Evolutionary conservation across 2,888 invertebrate genomes (phyloP), one percentile per base, ranked within the genome.

Genomic region (Agelastica alni): DNA sequence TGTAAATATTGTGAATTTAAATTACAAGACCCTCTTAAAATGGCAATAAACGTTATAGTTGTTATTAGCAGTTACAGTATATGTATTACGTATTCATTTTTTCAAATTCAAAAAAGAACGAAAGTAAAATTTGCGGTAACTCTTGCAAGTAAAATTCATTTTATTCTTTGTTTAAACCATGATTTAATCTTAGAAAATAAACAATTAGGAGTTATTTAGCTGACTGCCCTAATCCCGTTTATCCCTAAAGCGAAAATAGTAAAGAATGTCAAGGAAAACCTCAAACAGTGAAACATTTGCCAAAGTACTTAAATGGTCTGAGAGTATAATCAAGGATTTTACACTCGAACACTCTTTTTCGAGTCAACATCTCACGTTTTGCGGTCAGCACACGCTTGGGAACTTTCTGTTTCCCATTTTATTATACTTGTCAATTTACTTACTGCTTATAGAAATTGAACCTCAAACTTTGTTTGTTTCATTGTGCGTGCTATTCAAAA

Each of bases 331-430:
- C 65, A 67, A 62, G 60, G 57, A 62, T 67, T 63, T 63, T 65
- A 61, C 65, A 66, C 63, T 67, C 67, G 65, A 70, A 66, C 68
- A 66, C 67, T 34, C 16, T 34, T 55, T 26, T n/a, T 60, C 49
- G 53, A 65, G 63, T 63, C 67, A 66, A 68, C 64, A 65, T 61
- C 64, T 62, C 70, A 70, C 71, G 70, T 71, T 69, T 63, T 63
- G 67, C 59, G 67, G 68, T 66, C 70, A 70, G 64, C 61, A 64
- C 60, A 60, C 70, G 60, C 67, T 60, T 44, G 69, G 69, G 70
- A 67, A 28, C n/a, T 32, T 34, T 34, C 13, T 34, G 46, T 39
- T 53, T 63, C 47, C 53, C 57, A 59, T 58, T 36, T 32, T 43
- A 12, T 34, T 12, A 10, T 7, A 14, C 31, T 17, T 55, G 9